Conservation (phyloP, 2,113 vertebrate species). For the Nannobrachium achirus region DNA sequence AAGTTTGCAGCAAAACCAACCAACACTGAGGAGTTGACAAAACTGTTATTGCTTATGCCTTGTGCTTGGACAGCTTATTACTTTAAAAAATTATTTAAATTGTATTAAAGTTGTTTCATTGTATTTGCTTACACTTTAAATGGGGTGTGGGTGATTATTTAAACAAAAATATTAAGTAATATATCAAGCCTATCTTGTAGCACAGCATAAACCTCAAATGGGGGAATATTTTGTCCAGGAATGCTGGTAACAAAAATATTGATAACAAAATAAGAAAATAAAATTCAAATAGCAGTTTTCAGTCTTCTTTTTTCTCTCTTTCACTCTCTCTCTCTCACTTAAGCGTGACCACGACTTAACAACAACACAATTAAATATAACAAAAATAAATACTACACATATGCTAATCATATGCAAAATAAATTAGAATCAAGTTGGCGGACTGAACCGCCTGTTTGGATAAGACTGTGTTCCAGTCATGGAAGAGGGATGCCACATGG, state of each 20-base stretch:
- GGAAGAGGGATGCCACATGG: constrained; percentile 38
- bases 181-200: constrained; percentile 29
- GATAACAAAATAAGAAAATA: neutral
- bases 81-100: constrained; percentile 35
- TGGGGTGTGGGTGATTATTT: constrained; percentile 29
- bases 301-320: neutral
- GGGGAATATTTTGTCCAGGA: constrained; percentile 31
- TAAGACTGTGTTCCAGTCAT: constrained; percentile 35
- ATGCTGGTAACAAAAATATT: constrained; percentile 36
- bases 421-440: constrained; percentile 64
- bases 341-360: constrained; percentile 58
- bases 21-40: constrained; percentile 37
- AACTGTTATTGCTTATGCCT: constrained; percentile 75
- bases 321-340: constrained; percentile 25
- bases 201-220: constrained; percentile 38
- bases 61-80: constrained; percentile 76
- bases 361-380: constrained; percentile 72
- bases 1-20: constrained; percentile 38
- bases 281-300: neutral
- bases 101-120: neutral
- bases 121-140: constrained; percentile 40
- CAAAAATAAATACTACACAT: constrained; percentile 72
- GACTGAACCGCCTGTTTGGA: constrained; percentile 53
- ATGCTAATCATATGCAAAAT: constrained; percentile 67
- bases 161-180: constrained; percentile 37